Evolutionary conservation across 2,888 invertebrate species (phyloP), one percentile per base, ranked within the genome.

Genomic region (Caenorhabditis sinica): DNA sequence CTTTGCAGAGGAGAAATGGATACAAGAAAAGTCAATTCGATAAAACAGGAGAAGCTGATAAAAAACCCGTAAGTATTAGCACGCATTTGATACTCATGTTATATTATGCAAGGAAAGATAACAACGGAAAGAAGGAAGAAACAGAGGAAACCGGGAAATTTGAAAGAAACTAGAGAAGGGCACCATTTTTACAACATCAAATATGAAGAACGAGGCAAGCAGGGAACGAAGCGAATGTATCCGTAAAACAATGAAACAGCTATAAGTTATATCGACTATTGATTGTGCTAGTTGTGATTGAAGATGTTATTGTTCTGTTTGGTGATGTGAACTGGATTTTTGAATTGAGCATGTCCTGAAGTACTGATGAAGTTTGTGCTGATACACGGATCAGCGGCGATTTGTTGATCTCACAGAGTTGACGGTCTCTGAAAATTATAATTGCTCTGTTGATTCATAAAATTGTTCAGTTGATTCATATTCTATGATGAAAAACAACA

Each of bases 381-480:
- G 72, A 63, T 9, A 77, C 53, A 1, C 73, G 30, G 36, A 60
- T 17, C 20, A 84, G 33, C 23, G 84, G 84, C 1, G 60, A 40
- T 30, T 65, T 82, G 51, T 85, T 85, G 63, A 85, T 43, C 51
- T 72, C 66, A 45, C 85, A 85, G 4, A 85, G 65, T 33, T 73
- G 49, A 20, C 73, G 85, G 49, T 85, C 85, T 69, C 85, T 82
- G 45, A 75, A 74, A 53, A 49, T 0, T 20, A 33, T 8, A 36
- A 36, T 36, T 56, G 36, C 6, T 33, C 40, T 40, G 2, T 40
- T 40, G 33, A 60, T 33, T 33, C 1, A 56, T 28, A 53, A 45
- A 45, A 45, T 45, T 8, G 36, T 15, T n/a, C n/a, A 33, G 40
- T 20, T 49, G 49, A n/a, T 49, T 49, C n/a, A 17, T 45, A 49